These are phyloP conservation scores for Dinothrombium tinctorium DNA, from an alignment of 1,140 invertebrate species.

Conservation along the genomic window DNA sequence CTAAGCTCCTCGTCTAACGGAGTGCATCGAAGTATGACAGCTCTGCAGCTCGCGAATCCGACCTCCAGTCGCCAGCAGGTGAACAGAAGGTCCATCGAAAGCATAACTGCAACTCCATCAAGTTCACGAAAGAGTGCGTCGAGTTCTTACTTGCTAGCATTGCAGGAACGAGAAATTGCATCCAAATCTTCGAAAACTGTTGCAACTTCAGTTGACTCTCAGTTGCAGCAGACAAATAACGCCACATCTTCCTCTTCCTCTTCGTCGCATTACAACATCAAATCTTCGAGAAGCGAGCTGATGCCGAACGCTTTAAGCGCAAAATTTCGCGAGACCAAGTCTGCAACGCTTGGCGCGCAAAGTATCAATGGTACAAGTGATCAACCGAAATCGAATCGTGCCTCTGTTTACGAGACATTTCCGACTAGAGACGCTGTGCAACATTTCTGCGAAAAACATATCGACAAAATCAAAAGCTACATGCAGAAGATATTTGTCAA, in stretches of 20 bases:
- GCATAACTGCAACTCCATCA: not conserved
- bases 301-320: constrained; percentile 2
- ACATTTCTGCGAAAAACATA: constrained; percentile 79
- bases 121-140: constrained; percentile 11
- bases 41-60: not conserved
- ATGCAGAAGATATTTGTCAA: constrained; percentile 60
- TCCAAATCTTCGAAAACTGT: constrained; percentile 7
- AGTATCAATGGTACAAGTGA: no score
- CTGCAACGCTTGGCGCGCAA: not conserved
- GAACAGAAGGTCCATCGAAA: constrained; percentile 8
- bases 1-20: constrained; percentile 3
- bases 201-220: constrained; percentile 7
- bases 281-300: constrained; percentile 4
- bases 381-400: not conserved
- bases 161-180: constrained; percentile 6
- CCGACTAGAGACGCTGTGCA: constrained; percentile 69
- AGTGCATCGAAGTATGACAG: constrained; percentile 8
- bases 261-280: constrained; percentile 9
- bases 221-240: constrained; percentile 3
- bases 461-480: constrained; percentile 66
- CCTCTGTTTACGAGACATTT: constrained; percentile 22
- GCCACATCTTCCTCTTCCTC: constrained; percentile 1
- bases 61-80: constrained; percentile 3
- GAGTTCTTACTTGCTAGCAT: constrained; percentile 8
- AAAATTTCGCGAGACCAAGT: not conserved